A percentile compares a stretch with the other conserved stretches of the same genome.
These are phyloP conservation scores for Motacilla alba DNA, from an alignment of 2,113 vertebrate genomes.

Conservation along the genomic window DNA sequence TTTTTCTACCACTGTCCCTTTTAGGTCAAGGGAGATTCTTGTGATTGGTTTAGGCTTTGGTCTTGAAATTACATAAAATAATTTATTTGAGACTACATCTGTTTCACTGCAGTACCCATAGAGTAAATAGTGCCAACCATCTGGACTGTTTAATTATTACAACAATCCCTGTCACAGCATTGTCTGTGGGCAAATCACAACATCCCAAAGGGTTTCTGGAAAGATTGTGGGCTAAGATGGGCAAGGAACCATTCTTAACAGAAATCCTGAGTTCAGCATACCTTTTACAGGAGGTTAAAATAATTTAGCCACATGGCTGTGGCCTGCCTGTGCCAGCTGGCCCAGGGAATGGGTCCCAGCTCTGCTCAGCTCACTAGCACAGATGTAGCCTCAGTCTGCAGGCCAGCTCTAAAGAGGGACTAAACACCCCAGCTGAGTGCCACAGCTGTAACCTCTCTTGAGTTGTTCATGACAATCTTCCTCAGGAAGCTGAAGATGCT, in stretches of 20 bases:
- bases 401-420: neutral
- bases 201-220: neutral
- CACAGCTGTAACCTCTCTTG: neutral
- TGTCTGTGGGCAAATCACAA: neutral
- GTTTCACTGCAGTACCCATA: neutral
- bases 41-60: neutral
- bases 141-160: constrained; percentile 10
- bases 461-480: neutral
- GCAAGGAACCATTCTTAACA: neutral
- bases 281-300: neutral
- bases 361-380: neutral
- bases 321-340: neutral
- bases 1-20: neutral
- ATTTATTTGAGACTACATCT: neutral
- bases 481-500: neutral
- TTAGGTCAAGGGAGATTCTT: neutral
- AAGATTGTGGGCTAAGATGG: neutral
- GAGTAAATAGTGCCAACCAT: neutral
- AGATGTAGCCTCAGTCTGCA: neutral
- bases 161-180: neutral
- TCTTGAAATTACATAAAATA: neutral
- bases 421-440: neutral
- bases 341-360: neutral
- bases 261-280: neutral
- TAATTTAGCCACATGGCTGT: neutral